Percentiles rank a stretch among this genome's conserved stretches.
Conservation (phyloP, 2,888 invertebrate genomes). For the Heliconius hortense region DNA sequence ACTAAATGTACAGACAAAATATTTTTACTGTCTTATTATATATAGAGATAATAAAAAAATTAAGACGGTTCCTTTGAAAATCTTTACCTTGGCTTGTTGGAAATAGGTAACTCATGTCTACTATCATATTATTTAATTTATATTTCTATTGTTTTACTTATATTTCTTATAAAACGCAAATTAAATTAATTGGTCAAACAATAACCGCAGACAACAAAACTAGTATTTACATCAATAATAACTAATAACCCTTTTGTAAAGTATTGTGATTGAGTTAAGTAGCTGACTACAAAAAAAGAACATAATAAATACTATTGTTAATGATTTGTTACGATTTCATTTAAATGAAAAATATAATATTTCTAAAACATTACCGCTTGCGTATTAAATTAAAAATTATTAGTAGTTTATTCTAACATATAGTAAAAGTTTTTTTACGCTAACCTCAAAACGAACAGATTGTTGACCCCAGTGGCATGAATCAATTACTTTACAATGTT, state of each 20-base stretch:
- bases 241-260: neutral
- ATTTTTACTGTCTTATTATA: too few relatives aligned
- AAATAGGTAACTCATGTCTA: constrained; percentile 1
- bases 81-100: neutral
- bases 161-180: neutral
- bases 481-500: constrained; percentile 13
- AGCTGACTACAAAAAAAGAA: neutral
- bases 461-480: constrained; percentile 5
- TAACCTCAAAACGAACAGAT: neutral
- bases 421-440: too few relatives aligned
- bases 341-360: neutral
- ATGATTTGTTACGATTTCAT: neutral
- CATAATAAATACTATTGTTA: neutral
- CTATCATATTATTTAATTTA: neutral
- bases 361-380: too few relatives aligned
- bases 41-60: too few relatives aligned
- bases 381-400: too few relatives aligned
- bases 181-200: constrained; percentile 3
- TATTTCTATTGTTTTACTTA: neutral
- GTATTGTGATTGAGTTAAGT: constrained; percentile 4
- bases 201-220: neutral
- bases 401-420: too few relatives aligned
- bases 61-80: neutral
- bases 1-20: too few relatives aligned
- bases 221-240: neutral